Evolutionary conservation across 2,797 vertebrate species (phyloP), one percentile per base, ranked within the genome.

Genomic region (Holocentrus rufus): DNA sequence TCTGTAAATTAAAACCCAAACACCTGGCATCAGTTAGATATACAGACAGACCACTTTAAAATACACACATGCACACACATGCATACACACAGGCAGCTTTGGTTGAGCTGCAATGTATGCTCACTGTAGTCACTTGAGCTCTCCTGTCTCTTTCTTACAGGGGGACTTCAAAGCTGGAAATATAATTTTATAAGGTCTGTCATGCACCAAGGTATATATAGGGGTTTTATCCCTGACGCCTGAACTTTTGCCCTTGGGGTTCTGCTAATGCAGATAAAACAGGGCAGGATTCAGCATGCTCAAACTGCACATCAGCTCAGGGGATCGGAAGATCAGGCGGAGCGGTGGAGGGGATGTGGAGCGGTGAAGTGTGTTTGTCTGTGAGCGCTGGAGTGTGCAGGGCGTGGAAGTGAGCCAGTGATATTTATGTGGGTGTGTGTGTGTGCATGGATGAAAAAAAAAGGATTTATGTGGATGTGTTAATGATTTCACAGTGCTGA

Each of bases 1-100:
- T 79, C 65, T 81, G 72, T 85, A 77, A 85, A 89, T 72, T 64
- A 78, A 86, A 85, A 68, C 74, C 84, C 73, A 63, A 82, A 73
- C 83, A 87, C 81, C 64, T 85, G 83, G 78, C 69, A 66, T 56
- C 34, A 20, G 80, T 89, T 31, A 74, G 9, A 69, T 80, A 73
- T 75, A 85, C 72, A 81, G 54, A 59, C 46, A 18, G 42, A 79
- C 73, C 70, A 64, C 61, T 77, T 75, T 5, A 46, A 69, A 80
- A 84, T 55, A 87, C 63, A 80, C 44, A 50, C 46, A 64, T 17
- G 47, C 23, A 49, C 59, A 44, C 80, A 80, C 44, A 69, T 65
- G 65, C 47, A 73, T 9, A 77, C 56, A 61, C 22, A 65, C 79
- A 73, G 61, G 70, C 72, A 46, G 53, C 58, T 59, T 17, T 2